A percentile compares a stretch with the other conserved stretches of the same genome.
These are phyloP conservation scores for Seriola dumerili DNA, from an alignment of 2,113 vertebrate genomes.

Conservation along the genomic window DNA sequence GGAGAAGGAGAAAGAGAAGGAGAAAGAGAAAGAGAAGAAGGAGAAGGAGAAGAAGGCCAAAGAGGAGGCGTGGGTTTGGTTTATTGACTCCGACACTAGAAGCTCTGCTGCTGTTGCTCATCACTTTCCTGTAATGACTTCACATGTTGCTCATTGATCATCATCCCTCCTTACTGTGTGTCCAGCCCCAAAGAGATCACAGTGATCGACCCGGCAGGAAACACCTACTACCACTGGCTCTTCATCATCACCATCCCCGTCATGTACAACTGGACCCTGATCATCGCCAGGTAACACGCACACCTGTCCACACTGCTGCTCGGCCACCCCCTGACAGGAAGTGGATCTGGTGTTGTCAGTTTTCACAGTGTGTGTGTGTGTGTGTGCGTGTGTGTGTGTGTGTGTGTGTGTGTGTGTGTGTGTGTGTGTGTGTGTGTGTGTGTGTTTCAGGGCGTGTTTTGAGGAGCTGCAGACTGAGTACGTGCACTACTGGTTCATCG, in stretches of 20 bases:
- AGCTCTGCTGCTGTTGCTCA: no score
- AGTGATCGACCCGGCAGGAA: constrained; percentile 92
- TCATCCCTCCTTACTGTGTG: background rate
- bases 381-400: no score
- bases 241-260: constrained; percentile 93
- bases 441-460: constrained; percentile 91
- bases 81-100: background rate
- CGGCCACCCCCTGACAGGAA: no score
- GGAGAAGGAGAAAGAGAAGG: constrained; percentile 74
- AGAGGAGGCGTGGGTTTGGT: constrained; percentile 82
- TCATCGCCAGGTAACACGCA: constrained; percentile 91
- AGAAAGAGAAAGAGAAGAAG: constrained; percentile 80
- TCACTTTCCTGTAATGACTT: no score
- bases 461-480: constrained; percentile 94
- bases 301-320: no score
- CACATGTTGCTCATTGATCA: no score
- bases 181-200: constrained; percentile 87
- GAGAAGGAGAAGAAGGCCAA: constrained; percentile 85
- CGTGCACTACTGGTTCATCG: constrained; percentile 87
- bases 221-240: constrained; percentile 95
- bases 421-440: background rate
- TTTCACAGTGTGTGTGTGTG: background rate
- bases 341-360: no score
- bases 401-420: no score
- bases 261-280: constrained; percentile 98